Evolutionary conservation across 2,797 vertebrate species (phyloP).

Genomic region (Enteromius unitaeniatus): DNA sequence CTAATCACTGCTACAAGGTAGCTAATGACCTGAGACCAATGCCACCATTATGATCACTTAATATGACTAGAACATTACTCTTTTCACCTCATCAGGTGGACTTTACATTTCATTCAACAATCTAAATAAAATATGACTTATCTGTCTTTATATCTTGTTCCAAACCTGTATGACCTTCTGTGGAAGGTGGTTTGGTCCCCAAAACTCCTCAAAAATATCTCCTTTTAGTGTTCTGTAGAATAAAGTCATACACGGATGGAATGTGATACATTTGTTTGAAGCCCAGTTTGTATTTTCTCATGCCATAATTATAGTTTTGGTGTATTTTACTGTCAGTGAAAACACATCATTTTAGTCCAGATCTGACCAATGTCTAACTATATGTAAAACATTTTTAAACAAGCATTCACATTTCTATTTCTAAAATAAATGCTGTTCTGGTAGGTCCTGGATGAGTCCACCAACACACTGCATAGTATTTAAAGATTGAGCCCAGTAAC

Average conservation of each 20-base stretch:
- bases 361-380: neutral
- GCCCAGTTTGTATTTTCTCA: neutral
- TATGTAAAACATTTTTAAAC: neutral
- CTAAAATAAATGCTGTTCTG: neutral
- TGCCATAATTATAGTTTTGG: neutral
- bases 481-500: neutral
- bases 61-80: constrained; percentile 37
- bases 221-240: neutral
- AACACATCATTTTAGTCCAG: neutral
- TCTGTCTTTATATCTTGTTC: neutral
- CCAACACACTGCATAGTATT: neutral
- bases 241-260: neutral
- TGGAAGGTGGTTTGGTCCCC: neutral
- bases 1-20: constrained; percentile 72
- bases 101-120: neutral
- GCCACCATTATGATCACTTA: constrained; percentile 57
- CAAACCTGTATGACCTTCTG: neutral
- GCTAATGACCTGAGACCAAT: constrained; percentile 76
- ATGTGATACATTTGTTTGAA: neutral
- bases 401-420: neutral
- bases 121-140: neutral
- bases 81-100: neutral
- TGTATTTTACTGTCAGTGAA: neutral
- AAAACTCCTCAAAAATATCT: neutral
- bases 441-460: neutral